Evolutionary conservation across 2,888 invertebrate species (phyloP), one percentile per base, ranked within the genome.

Genomic region (Pachydiplax longipennis): DNA sequence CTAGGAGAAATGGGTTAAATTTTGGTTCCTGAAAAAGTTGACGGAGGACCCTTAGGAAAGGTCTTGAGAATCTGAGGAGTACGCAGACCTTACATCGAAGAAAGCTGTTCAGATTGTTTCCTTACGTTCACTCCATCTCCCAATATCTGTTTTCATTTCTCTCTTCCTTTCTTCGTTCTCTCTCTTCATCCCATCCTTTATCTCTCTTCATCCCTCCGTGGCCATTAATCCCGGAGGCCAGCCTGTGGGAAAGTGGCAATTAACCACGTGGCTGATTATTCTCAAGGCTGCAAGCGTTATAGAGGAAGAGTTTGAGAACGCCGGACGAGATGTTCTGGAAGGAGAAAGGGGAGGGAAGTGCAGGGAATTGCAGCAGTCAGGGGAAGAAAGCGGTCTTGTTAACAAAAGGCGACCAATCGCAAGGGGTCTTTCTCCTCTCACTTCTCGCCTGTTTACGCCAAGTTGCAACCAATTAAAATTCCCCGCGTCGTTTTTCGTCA

Each of bases 241-340:
- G 65, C n/a, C 61, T 61, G 37, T 37, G 87, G 61, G 87, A 87
- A 87, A 87, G 87, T 61, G 22, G 87, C 87, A 58, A 87, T 87
- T 87, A 87, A 87, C 58, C 87, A 65, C 87, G 87, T 58, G 87
- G 65, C 87, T 87, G 87, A 87, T 65, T 87, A 87, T 87, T 61
- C 61, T 35, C 87, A 37, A 58, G 58, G 31, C 83, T 61, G 58
- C 40, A 25, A 31, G 31, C 31, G 35, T 58, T 58, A 58, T 65
- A 65, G 65, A 65, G 65, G 65, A 65, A 65, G 65, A 25, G 65
- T 65, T 65, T 65, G 65, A 65, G 22, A 65, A 25, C 8, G 65
- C n/a, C 65, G 65, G n/a, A 3, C 25, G 65, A 65, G 65, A 65
- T 65, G 65, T 22, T 65, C 65, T 22, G n/a, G n/a, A n/a, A n/a